A percentile compares a stretch with the other conserved stretches of the same genome.
phyloP scores from a whole-genome alignment of 2,113 vertebrate genomes.

The Prinia subflava region DNA sequence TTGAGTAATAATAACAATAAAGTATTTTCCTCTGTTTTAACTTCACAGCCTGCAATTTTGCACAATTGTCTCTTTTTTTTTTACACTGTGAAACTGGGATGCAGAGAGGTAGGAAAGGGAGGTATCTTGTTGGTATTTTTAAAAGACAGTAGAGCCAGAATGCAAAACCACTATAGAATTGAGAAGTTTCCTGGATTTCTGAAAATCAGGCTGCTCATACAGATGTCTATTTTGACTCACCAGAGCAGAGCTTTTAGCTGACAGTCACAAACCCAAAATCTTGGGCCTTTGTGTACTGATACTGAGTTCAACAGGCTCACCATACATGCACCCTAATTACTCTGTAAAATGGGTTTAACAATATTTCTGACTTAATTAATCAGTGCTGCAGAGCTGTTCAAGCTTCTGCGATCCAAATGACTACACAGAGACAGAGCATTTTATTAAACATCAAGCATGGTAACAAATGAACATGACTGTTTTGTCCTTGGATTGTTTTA shows the following conservation, averaged over 20 bases:
- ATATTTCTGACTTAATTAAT: slow-evolving; percentile 18
- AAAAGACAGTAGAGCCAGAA: background rate
- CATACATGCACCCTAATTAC: background rate
- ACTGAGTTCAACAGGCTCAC: background rate
- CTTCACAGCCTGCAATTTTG: background rate
- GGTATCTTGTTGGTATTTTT: background rate
- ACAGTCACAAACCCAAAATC: background rate
- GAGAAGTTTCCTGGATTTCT: background rate
- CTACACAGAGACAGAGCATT: background rate
- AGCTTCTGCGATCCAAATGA: background rate
- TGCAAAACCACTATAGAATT: background rate
- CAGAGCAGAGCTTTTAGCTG: background rate
- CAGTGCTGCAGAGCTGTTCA: background rate
- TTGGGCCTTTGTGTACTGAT: background rate
- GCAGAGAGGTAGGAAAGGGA: background rate
- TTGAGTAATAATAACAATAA: background rate
- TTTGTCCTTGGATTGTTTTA: slow-evolving; percentile 12
- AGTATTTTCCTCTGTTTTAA: background rate
- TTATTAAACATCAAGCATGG: background rate
- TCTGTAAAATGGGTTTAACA: background rate
- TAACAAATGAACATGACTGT: background rate
- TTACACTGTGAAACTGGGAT: background rate
- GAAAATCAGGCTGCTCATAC: background rate
- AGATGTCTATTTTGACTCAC: background rate
- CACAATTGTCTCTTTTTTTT: background rate